Percentiles rank a stretch among this genome's conserved stretches.
Conservation (phyloP, 1,140 invertebrate species). For the Rhopalosiphum padi region DNA sequence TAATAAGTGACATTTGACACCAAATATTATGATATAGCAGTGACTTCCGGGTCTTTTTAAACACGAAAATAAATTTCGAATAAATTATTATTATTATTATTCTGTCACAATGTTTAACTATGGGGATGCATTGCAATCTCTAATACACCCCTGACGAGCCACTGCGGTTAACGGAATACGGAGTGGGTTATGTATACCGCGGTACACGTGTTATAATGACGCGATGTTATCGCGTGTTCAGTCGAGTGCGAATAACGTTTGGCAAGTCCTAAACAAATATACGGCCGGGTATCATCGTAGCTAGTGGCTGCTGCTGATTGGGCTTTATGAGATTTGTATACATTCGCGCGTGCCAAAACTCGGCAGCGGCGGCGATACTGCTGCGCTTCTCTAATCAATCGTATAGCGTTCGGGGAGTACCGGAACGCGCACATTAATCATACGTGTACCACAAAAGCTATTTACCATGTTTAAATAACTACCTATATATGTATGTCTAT, state of each 20-base stretch:
- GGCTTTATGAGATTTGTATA: conserved; percentile 39
- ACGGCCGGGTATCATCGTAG: background rate
- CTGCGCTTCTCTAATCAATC: conserved; percentile 35
- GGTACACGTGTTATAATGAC: background rate
- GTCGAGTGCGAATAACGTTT: background rate
- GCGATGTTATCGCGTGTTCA: background rate
- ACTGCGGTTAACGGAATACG: background rate
- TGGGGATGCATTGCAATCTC: background rate
- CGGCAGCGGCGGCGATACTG: background rate
- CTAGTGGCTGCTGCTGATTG: conserved; percentile 25
- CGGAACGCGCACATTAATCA: background rate
- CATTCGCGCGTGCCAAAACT: background rate
- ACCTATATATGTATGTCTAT: background rate
- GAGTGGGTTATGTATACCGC: background rate
- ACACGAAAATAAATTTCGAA: background rate
- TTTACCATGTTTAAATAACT: conserved; percentile 24
- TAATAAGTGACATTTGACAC: background rate
- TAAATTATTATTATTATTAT: background rate
- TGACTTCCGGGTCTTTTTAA: background rate
- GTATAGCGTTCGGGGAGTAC: background rate
- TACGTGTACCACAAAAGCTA: background rate
- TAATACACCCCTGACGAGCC: background rate
- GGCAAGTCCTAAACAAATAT: conserved; percentile 49
- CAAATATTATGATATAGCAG: background rate
- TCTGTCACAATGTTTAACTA: background rate